Percentiles rank a stretch among this genome's conserved stretches.
These are phyloP conservation scores for Phoenicopterus ruber DNA, from an alignment of 2,113 vertebrate species.

Conservation along the genomic window DNA sequence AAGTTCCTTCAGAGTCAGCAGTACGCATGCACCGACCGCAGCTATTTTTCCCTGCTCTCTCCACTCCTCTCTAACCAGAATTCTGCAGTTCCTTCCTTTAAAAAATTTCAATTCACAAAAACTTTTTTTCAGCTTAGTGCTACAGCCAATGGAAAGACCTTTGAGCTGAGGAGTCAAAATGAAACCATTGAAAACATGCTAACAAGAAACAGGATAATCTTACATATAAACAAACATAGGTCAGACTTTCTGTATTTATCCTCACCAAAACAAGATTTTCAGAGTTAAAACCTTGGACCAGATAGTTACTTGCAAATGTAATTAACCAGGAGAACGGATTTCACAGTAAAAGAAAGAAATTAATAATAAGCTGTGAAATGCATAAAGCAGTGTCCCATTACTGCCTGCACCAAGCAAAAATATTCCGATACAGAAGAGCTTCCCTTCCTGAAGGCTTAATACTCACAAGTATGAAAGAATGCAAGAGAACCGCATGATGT, in stretches of 20 bases:
- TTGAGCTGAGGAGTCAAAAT: not conserved
- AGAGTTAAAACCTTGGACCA: not conserved
- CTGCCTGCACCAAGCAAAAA: not conserved
- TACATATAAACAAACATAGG: not conserved
- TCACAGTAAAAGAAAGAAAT: not conserved
- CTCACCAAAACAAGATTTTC: not conserved
- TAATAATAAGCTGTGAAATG: not conserved
- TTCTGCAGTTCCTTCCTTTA: not conserved
- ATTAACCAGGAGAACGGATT: not conserved
- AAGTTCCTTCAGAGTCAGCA: not conserved
- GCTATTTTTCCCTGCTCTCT: not conserved
- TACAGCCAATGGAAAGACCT: not conserved
- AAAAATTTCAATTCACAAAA: not conserved
- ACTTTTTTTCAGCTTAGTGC: not conserved
- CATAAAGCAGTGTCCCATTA: not conserved
- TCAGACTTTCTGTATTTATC: not conserved
- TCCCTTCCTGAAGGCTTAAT: not conserved
- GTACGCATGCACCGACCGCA: accelerated
- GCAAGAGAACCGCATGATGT: not conserved
- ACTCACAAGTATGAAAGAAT: not conserved
- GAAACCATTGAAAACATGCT: not conserved
- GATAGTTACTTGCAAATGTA: not conserved
- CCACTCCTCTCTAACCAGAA: not conserved
- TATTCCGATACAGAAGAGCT: not conserved
- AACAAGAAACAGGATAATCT: not conserved